Evolutionary conservation across 2,797 vertebrate genomes (phyloP).

Genomic region (Cynodonichthys magdalenae): DNA sequence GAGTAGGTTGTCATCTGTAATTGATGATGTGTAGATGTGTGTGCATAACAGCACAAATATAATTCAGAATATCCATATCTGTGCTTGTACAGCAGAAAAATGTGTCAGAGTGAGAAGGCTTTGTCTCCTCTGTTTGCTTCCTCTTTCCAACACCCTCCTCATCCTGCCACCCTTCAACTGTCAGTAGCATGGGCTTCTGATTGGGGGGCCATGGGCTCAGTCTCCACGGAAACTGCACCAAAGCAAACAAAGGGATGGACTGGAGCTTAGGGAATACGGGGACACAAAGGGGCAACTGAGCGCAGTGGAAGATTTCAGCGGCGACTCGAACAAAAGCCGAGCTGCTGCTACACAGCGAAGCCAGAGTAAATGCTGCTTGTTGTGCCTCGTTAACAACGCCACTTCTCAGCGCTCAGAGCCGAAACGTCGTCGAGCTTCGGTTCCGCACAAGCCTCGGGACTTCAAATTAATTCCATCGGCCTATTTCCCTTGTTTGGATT

Average conservation of each 20-base stretch:
- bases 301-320: slow-evolving; percentile 71
- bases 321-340: slow-evolving; percentile 60
- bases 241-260: slow-evolving; percentile 85
- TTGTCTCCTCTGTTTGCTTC: slow-evolving; percentile 18
- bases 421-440: slow-evolving; percentile 23
- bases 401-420: slow-evolving; percentile 1
- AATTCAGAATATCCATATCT: slow-evolving; percentile 27
- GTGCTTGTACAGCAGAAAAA: slow-evolving; percentile 37
- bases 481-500: slow-evolving; percentile 52
- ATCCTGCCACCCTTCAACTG: slow-evolving; percentile 42
- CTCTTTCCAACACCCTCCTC: slow-evolving; percentile 25
- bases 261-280: slow-evolving; percentile 73
- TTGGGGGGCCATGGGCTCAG: slow-evolving; percentile 75
- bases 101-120: slow-evolving; percentile 22
- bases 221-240: slow-evolving; percentile 82
- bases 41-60: slow-evolving; percentile 9
- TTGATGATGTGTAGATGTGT: slow-evolving; percentile 60
- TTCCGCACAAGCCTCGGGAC: slow-evolving; percentile 16
- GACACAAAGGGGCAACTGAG: slow-evolving; percentile 79
- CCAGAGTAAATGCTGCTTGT: slow-evolving; percentile 27
- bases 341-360: slow-evolving; percentile 33
- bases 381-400: slow-evolving; percentile 36
- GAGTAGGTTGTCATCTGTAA: slow-evolving; percentile 67
- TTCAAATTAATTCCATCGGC: slow-evolving; percentile 47
- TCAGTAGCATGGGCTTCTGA: slow-evolving; percentile 78